Conservation (phyloP, 1,140 invertebrate genomes). For the Protaetia brevitarsis region DNA sequence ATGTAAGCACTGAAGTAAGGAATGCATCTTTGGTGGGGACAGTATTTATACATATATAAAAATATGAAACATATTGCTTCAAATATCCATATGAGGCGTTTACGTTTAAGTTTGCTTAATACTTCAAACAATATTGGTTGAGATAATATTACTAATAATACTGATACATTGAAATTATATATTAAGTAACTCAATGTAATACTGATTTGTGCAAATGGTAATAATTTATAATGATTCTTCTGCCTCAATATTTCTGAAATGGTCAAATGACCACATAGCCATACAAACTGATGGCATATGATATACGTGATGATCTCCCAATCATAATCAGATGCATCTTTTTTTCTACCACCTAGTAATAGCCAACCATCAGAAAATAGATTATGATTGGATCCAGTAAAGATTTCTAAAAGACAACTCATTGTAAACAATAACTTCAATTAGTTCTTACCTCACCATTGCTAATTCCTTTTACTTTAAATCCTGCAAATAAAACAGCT, state of each 20-base stretch:
- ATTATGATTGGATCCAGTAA: too few species aligned
- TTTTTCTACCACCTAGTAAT: constrained; percentile 40
- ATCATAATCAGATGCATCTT: constrained; percentile 55
- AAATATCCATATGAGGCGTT: constrained; percentile 20
- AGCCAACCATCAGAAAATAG: too few species aligned
- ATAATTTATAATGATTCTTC: constrained; percentile 25
- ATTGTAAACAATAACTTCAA: too few species aligned
- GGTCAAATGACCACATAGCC: constrained; percentile 49
- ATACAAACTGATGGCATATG: constrained; percentile 46
- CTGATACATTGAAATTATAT: neutral
- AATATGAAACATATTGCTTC: neutral
- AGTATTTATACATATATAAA: constrained; percentile 5
- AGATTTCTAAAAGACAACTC: too few species aligned
- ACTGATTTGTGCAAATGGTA: constrained; percentile 32
- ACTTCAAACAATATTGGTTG: constrained; percentile 39
- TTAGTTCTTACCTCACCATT: too few species aligned
- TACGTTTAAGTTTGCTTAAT: constrained; percentile 26
- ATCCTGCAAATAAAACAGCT: too few species aligned
- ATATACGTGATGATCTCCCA: constrained; percentile 53
- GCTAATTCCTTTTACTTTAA: too few species aligned
- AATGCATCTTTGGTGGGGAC: neutral
- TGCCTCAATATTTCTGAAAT: constrained; percentile 45
- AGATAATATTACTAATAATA: constrained; percentile 31
- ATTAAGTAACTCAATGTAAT: constrained; percentile 18
- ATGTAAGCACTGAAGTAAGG: constrained; percentile 9